Evolutionary conservation across 2,113 vertebrate genomes (phyloP), one percentile per base, ranked within the genome.

Genomic region (Cyphotilapia sp.): DNA sequence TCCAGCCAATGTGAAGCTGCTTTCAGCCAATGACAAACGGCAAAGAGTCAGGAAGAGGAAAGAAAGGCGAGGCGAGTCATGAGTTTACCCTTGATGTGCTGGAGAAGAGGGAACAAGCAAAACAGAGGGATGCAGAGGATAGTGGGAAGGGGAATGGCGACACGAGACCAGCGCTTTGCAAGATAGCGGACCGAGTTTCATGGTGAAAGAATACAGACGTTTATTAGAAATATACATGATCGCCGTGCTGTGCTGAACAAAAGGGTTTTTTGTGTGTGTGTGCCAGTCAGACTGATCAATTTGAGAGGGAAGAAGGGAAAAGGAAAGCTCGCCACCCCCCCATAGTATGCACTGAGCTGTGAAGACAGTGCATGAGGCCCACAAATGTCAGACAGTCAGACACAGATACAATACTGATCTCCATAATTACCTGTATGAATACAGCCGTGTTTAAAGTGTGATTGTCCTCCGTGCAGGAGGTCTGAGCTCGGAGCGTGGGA

Each of bases 1-100:
- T 85, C 47, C 78, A 33, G 82, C 95, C 95, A 95, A 89, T 95
- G 74, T 2, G 9, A 33, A 47, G 88, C 83, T 9, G 86, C 80
- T 63, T 38, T 78, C 47, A 86, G 90, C 95, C 95, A 94, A 92
- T 95, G 47, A 16, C 82, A 45, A 88, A 35, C 13, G 2, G 49
- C 35, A 17, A 82, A 91, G 92, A 87, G 74, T 49, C 87, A 94
- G 95, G 93, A 96, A 94, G 89, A 92, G 94, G 93, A 95, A 95
- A 90, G 84, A 83, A 59, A 89, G 83, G 89, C 45, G 27, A 85
- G 85, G 27, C 53, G 66, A 89, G 89, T 88, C 85, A 82, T 6
- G 61, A 56, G 89, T 94, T 96, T 92, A 95, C 94, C 93, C 95
- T 95, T 95, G 54, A 88, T 86, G 87, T 93, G 92, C 94, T 74